Conservation (phyloP, 2,888 invertebrate genomes). For the Diploptera punctata region DNA sequence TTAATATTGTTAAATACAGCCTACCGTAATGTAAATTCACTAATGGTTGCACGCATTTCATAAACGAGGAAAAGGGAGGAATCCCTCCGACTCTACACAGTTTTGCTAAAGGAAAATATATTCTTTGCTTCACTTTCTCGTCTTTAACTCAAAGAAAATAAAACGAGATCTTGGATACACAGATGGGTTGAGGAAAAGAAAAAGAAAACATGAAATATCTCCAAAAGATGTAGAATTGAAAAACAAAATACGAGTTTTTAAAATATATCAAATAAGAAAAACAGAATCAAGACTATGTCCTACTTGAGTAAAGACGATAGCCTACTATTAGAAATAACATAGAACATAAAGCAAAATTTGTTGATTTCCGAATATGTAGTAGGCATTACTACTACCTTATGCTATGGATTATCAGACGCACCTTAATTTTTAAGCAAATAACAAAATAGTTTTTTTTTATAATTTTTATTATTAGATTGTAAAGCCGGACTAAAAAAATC, state of each 20-base stretch:
- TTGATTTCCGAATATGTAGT: too few species aligned
- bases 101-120: neutral
- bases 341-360: too few species aligned
- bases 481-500: too few species aligned
- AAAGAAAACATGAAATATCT: neutral
- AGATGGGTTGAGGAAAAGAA: neutral
- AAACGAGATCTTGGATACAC: neutral
- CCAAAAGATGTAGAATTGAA: neutral
- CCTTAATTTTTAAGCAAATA: too few species aligned
- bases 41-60: neutral
- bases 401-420: too few species aligned
- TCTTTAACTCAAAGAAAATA: slow-evolving; percentile 4
- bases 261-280: neutral
- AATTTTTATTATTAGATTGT: too few species aligned
- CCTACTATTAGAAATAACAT: too few species aligned
- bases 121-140: neutral
- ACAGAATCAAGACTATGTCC: too few species aligned
- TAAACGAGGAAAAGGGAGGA: neutral
- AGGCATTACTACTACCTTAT: too few species aligned
- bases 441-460: too few species aligned
- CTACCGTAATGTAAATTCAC: neutral
- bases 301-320: too few species aligned
- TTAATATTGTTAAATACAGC: too few species aligned
- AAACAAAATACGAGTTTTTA: neutral
- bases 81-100: neutral